Evolutionary conservation across 2,113 vertebrate species (phyloP).

Genomic region (Pachyramphus minor): DNA sequence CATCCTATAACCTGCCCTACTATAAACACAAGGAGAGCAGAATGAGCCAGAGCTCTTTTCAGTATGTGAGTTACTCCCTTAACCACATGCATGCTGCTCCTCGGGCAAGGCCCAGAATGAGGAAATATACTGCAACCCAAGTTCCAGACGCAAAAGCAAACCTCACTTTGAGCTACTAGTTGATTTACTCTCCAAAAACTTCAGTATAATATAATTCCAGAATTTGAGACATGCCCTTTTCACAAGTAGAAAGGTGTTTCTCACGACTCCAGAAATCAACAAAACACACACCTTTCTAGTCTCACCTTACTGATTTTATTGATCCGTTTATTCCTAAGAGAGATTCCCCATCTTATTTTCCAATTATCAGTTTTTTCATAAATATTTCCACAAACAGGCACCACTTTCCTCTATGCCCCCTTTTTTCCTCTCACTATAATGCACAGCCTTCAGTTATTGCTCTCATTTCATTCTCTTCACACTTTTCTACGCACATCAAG

Average conservation of each 20-base stretch:
- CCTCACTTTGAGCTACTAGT: not conserved
- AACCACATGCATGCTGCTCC: not conserved
- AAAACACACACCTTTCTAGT: not conserved
- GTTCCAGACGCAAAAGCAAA: not conserved
- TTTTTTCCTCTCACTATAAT: not conserved
- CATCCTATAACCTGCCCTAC: conserved; percentile 6
- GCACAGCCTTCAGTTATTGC: not conserved
- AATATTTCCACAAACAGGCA: not conserved
- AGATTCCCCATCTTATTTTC: not conserved
- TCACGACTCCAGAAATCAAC: not conserved
- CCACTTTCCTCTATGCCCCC: not conserved
- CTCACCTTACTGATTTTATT: not conserved
- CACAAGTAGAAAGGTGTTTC: not conserved
- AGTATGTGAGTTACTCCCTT: not conserved
- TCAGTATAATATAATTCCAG: not conserved
- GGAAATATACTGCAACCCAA: not conserved
- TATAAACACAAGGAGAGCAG: not conserved
- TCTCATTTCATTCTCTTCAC: not conserved
- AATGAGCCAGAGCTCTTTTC: conserved; percentile 7
- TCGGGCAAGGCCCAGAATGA: not conserved
- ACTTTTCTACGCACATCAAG: not conserved
- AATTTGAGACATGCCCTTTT: not conserved
- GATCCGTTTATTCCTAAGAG: not conserved
- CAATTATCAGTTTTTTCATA: not conserved
- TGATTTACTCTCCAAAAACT: not conserved